Base-by-base conservation (phyloP, 2,797 vertebrate genomes). In the Crenuchus spilurus region DNA sequence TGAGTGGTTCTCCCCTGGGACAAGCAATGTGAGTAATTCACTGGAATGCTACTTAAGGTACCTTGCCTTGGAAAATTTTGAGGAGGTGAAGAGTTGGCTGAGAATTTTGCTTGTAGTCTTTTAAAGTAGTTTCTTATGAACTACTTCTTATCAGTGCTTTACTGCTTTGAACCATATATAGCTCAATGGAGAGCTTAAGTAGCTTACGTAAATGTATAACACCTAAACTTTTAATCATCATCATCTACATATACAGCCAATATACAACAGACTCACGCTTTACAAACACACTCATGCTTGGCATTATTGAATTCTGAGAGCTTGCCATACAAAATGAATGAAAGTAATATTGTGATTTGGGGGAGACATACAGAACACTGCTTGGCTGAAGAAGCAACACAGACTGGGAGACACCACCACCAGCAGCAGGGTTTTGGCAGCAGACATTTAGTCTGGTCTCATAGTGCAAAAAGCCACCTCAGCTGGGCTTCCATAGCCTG, bases 401-500 rank as follows among this genome's bases (percentile, higher is more conserved):
- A 58, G 60, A 20, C 18, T 11, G 31, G 8, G n/a, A 58, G 69
- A 73, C 60, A 42, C 58, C 24, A 26, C 31, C 24, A 26, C 31
- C 31, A 70, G 62, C 10, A n/a, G 22, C 58, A 64, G 41, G 44
- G 24, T 46, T 61, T 11, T 52, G 51, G 37, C 30, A 71, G 39
- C 30, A 52, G 11, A 33, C 4, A 0, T 18, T 4, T 20, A 33
- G 42, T 13, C 54, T 41, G 70, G 35, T 71, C 14, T 69, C 70
- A 75, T 33, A 24, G 14, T 33, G 28, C 20, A 60, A n/a, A 72
- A 42, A 60, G 46, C 44, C 18, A 8, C 22, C 44, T 76, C 63
- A 71, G 7, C 48, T 30, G 8, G 31, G n/a, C 20, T 20, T 68
- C 35, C 31, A 6, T 20, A 13, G 20, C 35, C n/a, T 22, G 30